phyloP scores from a whole-genome alignment of 1,140 invertebrate genomes.

The Danaus plexippus region DNA sequence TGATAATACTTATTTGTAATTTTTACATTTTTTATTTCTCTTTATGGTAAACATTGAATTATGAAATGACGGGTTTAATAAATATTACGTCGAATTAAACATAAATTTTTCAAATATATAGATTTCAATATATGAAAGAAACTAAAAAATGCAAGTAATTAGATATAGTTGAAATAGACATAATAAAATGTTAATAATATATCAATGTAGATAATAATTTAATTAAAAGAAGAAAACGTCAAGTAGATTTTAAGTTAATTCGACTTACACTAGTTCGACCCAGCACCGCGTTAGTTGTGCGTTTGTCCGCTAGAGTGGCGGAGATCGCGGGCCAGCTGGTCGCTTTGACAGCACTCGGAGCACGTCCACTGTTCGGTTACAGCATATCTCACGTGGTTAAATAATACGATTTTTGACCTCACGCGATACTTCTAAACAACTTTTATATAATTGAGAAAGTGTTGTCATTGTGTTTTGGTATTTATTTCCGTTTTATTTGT shows the following conservation, averaged over 20 bases:
- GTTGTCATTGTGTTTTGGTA: conserved; percentile 36
- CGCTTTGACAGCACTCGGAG: conserved; percentile 60
- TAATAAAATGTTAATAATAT: too few species aligned
- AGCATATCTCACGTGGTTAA: conserved; percentile 50
- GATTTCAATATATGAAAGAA: too few species aligned
- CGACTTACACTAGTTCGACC: conserved; percentile 27
- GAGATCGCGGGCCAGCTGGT: conserved; percentile 57
- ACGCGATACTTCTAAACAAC: conserved; percentile 40
- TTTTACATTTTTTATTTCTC: too few species aligned
- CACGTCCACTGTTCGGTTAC: conserved; percentile 44
- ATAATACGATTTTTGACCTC: conserved; percentile 53
- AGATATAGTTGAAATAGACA: too few species aligned
- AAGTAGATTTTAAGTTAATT: conserved; percentile 1
- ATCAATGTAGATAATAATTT: too few species aligned
- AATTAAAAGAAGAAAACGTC: too few species aligned
- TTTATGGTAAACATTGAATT: too few species aligned
- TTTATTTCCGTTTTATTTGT: conserved; percentile 47
- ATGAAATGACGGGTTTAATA: too few species aligned
- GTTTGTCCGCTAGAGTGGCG: conserved; percentile 58
- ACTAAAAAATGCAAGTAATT: too few species aligned
- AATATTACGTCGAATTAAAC: too few species aligned
- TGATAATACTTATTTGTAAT: too few species aligned
- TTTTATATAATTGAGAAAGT: conserved; percentile 50
- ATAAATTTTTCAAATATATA: too few species aligned
- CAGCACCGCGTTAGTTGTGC: conserved; percentile 43